Base-by-base conservation (phyloP, 2,888 invertebrate genomes). In the Limnephilus auricula region DNA sequence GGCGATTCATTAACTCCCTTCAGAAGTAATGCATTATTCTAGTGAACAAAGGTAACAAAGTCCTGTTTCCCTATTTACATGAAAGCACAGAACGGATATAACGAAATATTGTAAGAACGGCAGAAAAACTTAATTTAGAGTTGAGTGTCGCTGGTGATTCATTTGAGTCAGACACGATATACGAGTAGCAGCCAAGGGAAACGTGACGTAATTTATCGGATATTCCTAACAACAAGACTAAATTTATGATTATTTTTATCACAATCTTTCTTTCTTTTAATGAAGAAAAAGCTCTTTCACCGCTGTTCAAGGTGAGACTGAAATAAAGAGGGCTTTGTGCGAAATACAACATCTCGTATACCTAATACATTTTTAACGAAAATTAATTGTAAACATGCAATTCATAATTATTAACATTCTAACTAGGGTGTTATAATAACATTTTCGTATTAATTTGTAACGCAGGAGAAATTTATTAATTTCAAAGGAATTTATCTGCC, bases 51-150 rank as follows among this genome's bases (percentile, higher is more conserved):
- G 91, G 91, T 83, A 91, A 78, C 89, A 80, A 85, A 90, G 50
- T 50, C 12, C 86, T 50, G 50, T 86, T 50, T 50, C 40, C 32
- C 50, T 86, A 91, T 91, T 92, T 92, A 90, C 90, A 92, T 91
- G 87, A 92, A 92, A 92, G 90, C 89, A 80, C 79, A 45, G 32
- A 89, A 82, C 84, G 90, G 88, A 87, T 91, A 92, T 92, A 87
- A 89, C 78, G 79, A 92, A 92, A 92, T 91, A 92, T 92, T 79
- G 88, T 83, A 87, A 91, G 85, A 90, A 90, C 84, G 89, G 87
- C 86, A 89, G 89, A 92, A 92, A 92, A 91, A 90, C 88, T 92
- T 91, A 91, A 92, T 92, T 92, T 92, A 90, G 88, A 91, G 88
- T 79, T 79, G 88, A 90, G 87, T 83, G 86, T 86, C 88, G 89